phyloP scores from a whole-genome alignment of 2,113 vertebrate species.

The Limanda limanda region DNA sequence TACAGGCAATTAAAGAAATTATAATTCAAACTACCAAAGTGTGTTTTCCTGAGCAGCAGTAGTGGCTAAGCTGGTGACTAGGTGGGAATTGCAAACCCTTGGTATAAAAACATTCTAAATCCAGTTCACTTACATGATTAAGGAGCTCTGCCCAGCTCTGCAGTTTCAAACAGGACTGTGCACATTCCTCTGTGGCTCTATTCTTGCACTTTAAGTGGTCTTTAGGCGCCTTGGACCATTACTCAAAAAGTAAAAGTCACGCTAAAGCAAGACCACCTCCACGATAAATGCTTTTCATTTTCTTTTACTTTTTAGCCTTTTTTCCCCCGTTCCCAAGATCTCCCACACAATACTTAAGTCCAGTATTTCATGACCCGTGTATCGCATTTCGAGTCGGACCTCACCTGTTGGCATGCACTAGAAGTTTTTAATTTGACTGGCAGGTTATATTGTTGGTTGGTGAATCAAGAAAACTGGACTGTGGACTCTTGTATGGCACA shows the following conservation, averaged over 20 bases:
- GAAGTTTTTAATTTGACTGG: conserved; percentile 5
- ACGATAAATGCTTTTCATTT: conserved; percentile 36
- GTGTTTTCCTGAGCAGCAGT: neutral
- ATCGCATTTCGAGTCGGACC: conserved; percentile 34
- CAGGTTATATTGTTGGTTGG: conserved; percentile 7
- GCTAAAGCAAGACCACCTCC: conserved; percentile 47
- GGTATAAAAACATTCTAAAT: neutral
- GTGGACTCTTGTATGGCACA: conserved; percentile 21
- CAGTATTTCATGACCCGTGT: conserved; percentile 25
- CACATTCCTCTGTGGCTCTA: conserved; percentile 31
- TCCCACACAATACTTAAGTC: conserved; percentile 11
- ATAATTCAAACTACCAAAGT: neutral
- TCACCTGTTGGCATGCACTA: neutral
- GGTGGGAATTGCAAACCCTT: neutral
- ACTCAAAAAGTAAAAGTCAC: conserved; percentile 28
- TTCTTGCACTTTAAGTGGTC: conserved; percentile 38
- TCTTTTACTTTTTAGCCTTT: no score
- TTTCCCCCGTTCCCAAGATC: conserved; percentile 12
- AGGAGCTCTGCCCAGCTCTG: conserved; percentile 13
- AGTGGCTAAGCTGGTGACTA: neutral
- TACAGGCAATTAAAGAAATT: neutral
- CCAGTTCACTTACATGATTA: conserved; percentile 6
- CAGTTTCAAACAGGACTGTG: conserved; percentile 11
- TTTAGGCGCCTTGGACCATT: conserved; percentile 30
- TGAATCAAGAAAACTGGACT: neutral